Percentiles rank a stretch among this genome's conserved stretches.
Conservation (phyloP, 2,797 vertebrate species). For the Danio tinwini region DNA sequence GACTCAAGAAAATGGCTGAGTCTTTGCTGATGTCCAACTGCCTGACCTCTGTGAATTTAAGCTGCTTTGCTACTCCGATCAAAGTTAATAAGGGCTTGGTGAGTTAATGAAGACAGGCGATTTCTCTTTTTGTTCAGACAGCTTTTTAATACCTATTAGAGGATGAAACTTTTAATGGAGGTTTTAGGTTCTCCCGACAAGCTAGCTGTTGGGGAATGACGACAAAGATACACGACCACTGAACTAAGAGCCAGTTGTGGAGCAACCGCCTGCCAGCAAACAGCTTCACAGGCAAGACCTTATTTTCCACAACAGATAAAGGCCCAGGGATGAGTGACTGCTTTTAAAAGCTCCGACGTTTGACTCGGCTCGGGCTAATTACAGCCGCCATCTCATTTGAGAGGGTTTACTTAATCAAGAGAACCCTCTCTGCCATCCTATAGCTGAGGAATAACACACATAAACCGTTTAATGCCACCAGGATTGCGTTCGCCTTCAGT, state of each 20-base stretch:
- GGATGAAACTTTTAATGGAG: conserved; percentile 87
- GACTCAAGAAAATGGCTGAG: conserved; percentile 77
- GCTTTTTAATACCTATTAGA: conserved; percentile 89
- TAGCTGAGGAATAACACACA: conserved; percentile 82
- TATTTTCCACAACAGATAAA: conserved; percentile 82
- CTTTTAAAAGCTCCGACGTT: conserved; percentile 80
- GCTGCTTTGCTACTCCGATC: conserved; percentile 86
- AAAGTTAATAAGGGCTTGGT: conserved; percentile 86
- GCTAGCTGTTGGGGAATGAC: conserved; percentile 81
- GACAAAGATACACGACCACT: conserved; percentile 81
- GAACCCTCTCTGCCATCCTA: conserved; percentile 76
- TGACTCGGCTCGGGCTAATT: conserved; percentile 82
- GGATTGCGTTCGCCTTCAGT: conserved; percentile 79
- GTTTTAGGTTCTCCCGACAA: conserved; percentile 86
- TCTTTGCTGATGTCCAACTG: conserved; percentile 81
- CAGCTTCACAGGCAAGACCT: conserved; percentile 80
- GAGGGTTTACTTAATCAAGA: conserved; percentile 86
- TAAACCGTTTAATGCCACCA: conserved; percentile 84
- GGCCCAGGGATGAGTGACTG: conserved; percentile 83
- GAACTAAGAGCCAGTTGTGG: conserved; percentile 80
- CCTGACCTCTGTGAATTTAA: conserved; percentile 86
- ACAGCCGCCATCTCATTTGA: conserved; percentile 82
- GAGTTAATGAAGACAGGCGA: conserved; percentile 86
- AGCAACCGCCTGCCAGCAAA: conserved; percentile 75
- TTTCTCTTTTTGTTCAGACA: conserved; percentile 84